phyloP scores from a whole-genome alignment of 1,140 invertebrate species.

The Stegodyphus mimosarum region DNA sequence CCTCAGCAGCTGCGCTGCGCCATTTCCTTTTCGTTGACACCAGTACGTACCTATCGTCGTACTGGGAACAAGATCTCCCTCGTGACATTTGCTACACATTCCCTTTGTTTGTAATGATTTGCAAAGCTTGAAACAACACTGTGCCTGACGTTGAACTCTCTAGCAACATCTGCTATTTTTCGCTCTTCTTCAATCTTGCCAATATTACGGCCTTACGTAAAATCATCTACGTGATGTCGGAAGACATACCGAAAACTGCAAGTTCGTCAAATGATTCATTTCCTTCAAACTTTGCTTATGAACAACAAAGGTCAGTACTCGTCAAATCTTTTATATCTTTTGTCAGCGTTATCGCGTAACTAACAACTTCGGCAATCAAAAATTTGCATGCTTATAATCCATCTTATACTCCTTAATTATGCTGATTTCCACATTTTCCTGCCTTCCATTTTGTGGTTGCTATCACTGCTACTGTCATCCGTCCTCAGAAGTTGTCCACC shows the following conservation, averaged over 20 bases:
- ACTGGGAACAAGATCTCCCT: too few relatives aligned
- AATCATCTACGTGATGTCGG: conserved; percentile 25
- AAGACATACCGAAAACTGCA: conserved; percentile 19
- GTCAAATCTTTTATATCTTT: too few relatives aligned
- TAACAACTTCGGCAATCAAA: background rate
- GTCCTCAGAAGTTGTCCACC: conserved; percentile 7
- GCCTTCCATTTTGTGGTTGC: conserved; percentile 33
- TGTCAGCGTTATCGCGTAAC: background rate
- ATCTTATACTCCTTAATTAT: background rate
- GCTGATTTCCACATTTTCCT: background rate
- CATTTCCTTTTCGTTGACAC: too few relatives aligned
- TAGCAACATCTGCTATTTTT: conserved; percentile 21
- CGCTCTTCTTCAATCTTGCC: conserved; percentile 11
- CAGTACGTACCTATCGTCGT: too few relatives aligned
- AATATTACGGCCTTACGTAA: background rate
- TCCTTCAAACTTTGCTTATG: too few relatives aligned
- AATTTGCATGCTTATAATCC: background rate
- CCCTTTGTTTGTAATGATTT: too few relatives aligned
- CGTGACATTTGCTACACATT: too few relatives aligned
- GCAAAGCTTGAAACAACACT: conserved; percentile 8
- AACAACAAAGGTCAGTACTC: too few relatives aligned
- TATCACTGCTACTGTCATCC: conserved; percentile 48
- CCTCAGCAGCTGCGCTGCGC: too few relatives aligned
- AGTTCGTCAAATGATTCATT: background rate
- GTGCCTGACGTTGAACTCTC: conserved; percentile 3